Percentiles rank a stretch among this genome's conserved stretches.
phyloP scores from a whole-genome alignment of 1,140 invertebrate species.

The Goniozus legneri region DNA sequence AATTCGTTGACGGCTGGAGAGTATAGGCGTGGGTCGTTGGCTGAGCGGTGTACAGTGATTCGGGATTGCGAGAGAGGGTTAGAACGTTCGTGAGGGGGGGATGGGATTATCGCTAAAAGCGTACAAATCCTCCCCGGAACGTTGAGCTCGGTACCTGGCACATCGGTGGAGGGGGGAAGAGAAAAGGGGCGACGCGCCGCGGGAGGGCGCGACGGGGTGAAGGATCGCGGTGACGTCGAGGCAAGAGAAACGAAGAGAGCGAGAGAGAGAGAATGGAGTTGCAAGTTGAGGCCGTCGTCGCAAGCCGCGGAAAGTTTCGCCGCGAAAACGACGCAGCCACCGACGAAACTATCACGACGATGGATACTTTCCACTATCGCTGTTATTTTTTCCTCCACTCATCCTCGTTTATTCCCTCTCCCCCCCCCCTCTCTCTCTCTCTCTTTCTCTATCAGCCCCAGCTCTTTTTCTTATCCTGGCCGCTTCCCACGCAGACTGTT shows the following conservation, averaged over 20 bases:
- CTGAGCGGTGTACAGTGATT: slow-evolving; percentile 25
- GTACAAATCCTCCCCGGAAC: slow-evolving; percentile 37
- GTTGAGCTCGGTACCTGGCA: too few relatives aligned
- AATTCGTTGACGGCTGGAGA: too few relatives aligned
- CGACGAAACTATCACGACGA: slow-evolving; percentile 18
- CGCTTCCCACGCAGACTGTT: too few relatives aligned
- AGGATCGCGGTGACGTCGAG: not conserved
- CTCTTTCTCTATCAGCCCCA: too few relatives aligned
- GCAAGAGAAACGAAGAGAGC: slow-evolving; percentile 11
- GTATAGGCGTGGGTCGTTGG: too few relatives aligned
- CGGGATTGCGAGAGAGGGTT: slow-evolving; percentile 12
- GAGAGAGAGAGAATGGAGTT: slow-evolving; percentile 24
- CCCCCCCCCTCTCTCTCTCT: too few relatives aligned
- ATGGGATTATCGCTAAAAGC: slow-evolving; percentile 42
- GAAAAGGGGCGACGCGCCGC: too few relatives aligned
- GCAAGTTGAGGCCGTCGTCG: slow-evolving; percentile 22
- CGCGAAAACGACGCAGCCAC: not conserved
- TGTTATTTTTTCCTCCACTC: too few relatives aligned
- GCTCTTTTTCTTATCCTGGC: too few relatives aligned
- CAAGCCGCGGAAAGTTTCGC: slow-evolving; percentile 31
- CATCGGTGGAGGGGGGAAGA: not conserved
- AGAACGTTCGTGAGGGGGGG: slow-evolving; percentile 7
- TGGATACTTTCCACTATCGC: not conserved
- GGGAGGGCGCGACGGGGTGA: too few relatives aligned
- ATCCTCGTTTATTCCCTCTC: too few relatives aligned